Evolutionary conservation across 2,797 vertebrate genomes (phyloP).

Genomic region (Tiaroga cobitis): DNA sequence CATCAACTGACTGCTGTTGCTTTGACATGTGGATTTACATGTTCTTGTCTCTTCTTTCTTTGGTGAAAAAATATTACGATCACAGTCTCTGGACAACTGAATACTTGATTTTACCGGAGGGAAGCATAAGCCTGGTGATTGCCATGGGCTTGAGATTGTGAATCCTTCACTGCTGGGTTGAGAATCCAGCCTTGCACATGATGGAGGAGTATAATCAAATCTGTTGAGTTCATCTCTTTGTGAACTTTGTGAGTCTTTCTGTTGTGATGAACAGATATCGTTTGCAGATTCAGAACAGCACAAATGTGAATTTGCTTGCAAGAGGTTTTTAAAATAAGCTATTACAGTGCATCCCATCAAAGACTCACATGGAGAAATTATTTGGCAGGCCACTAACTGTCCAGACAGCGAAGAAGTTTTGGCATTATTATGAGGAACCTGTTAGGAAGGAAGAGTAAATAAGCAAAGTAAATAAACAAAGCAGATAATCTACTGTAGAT

Average conservation of each 20-base stretch:
- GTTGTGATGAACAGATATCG: slow-evolving; percentile 20
- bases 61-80: neutral
- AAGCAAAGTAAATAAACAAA: slow-evolving; percentile 1
- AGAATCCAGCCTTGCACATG: slow-evolving; percentile 38
- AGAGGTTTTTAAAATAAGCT: slow-evolving; percentile 56
- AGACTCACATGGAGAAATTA: slow-evolving; percentile 52
- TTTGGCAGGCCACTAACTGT: slow-evolving; percentile 55
- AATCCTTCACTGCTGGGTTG: slow-evolving; percentile 33
- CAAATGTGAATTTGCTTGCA: slow-evolving; percentile 29
- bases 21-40: neutral
- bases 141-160: slow-evolving; percentile 26
- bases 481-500: neutral
- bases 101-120: neutral
- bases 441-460: slow-evolving; percentile 18
- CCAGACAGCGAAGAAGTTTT: slow-evolving; percentile 26
- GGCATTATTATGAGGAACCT: slow-evolving; percentile 39
- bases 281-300: slow-evolving; percentile 6
- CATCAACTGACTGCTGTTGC: neutral
- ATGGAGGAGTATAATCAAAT: slow-evolving; percentile 57
- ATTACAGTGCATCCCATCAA: slow-evolving; percentile 53
- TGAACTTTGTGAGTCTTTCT: slow-evolving; percentile 28
- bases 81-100: neutral
- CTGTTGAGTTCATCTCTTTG: slow-evolving; percentile 31
- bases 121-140: slow-evolving; percentile 33
- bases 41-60: slow-evolving; percentile 9